phyloP scores from a whole-genome alignment of 2,888 invertebrate genomes.

The Orthonevra nobilis region DNA sequence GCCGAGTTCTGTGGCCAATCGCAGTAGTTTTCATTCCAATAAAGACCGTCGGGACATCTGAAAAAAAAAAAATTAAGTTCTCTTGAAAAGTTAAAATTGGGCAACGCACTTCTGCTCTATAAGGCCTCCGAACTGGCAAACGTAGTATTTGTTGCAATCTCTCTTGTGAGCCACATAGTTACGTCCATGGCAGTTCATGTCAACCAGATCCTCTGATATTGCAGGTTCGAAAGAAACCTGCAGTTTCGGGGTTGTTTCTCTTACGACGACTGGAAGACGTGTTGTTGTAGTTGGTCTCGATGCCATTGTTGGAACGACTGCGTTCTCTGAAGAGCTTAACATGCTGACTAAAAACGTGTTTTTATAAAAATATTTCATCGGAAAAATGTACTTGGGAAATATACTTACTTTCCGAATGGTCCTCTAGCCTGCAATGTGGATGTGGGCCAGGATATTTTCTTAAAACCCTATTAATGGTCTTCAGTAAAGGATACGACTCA shows the following conservation, averaged over 20 bases:
- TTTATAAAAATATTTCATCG: no score
- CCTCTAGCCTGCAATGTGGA: slow-evolving; percentile 83
- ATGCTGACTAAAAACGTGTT: slow-evolving; percentile 70
- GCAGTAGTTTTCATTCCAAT: slow-evolving; percentile 90
- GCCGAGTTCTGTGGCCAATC: slow-evolving; percentile 89
- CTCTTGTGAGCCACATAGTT: slow-evolving; percentile 83
- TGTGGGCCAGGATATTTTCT: slow-evolving; percentile 85
- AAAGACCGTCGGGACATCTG: slow-evolving; percentile 86
- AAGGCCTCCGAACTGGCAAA: slow-evolving; percentile 88
- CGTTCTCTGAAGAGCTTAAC: slow-evolving; percentile 1
- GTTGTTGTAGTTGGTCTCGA: slow-evolving; percentile 26
- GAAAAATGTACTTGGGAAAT: no score
- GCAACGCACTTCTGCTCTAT: slow-evolving; percentile 82
- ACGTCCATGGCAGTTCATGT: slow-evolving; percentile 73
- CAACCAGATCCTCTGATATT: slow-evolving; percentile 37
- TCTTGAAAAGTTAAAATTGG: not conserved
- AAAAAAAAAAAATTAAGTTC: not conserved
- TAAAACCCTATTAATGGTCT: slow-evolving; percentile 90
- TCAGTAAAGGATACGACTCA: slow-evolving; percentile 89
- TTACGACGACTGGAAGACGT: slow-evolving; percentile 39
- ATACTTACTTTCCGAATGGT: slow-evolving; percentile 78
- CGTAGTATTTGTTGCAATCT: slow-evolving; percentile 89
- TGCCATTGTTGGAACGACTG: not conserved
- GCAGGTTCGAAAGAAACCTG: slow-evolving; percentile 25
- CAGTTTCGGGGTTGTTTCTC: slow-evolving; percentile 37